Evolutionary conservation across 2,888 invertebrate genomes (phyloP), one percentile per base, ranked within the genome.

Genomic region (Leptopilina syphax): DNA sequence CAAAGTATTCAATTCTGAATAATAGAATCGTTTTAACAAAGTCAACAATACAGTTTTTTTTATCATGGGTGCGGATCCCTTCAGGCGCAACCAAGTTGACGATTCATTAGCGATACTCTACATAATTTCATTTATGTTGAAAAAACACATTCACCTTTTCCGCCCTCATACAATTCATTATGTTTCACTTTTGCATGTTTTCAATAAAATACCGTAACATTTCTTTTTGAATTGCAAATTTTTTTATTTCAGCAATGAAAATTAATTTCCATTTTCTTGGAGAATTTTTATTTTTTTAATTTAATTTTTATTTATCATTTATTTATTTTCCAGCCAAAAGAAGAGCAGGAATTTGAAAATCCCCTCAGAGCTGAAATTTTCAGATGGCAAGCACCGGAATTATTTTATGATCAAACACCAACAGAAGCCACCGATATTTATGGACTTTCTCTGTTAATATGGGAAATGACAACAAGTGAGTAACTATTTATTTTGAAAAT

Each of bases 381-480:
- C 80, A 85, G 84, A 80, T 90, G 90, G 90, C 87, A 87, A 80
- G 88, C 90, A 12, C 90, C 90, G 4, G 90, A 90, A 80, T 79
- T 88, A 44, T 88, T 86, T 63, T 78, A 77, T n/a, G 84, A 86
- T 44, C 78, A 81, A 41, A 70, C 85, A 50, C 83, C 87, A 10
- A 79, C 83, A 13, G 87, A 82, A 78, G 86, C 86, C 13, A 88
- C 83, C 76, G 90, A 90, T 65, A 84, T 90, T 76, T 90, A 90
- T 41, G 87, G 89, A n/a, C 83, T 90, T 27, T 80, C 87, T 10
- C 84, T 90, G 24, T 81, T 90, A 41, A 88, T 90, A 67, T 90
- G 90, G 90, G 90, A 90, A 85, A 89, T 90, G 87, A 87, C 88
- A 70, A 90, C 90, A 50, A 87, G 89, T 88, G 50, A 87, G 83